Evolutionary conservation across 2,888 invertebrate species (phyloP).

Genomic region (Ichneumon xanthorius): DNA sequence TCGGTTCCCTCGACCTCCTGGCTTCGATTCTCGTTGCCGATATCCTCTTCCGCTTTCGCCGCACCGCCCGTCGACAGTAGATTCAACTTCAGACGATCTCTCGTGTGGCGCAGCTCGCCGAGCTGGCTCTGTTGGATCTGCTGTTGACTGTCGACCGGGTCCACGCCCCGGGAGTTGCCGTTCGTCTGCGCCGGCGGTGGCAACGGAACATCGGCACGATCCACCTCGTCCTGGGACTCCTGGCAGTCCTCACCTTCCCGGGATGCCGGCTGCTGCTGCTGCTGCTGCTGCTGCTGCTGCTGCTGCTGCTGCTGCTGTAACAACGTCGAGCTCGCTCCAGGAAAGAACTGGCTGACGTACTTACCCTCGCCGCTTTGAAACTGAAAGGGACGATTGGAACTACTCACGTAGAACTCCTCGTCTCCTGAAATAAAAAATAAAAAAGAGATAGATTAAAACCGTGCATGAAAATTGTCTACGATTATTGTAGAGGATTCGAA

Average conservation of each 20-base stretch:
- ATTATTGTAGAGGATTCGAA: not conserved
- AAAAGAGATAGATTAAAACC: not conserved
- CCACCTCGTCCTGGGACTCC: conserved; percentile 59
- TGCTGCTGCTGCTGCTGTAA: conserved; percentile 72
- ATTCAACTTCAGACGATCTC: conserved; percentile 90
- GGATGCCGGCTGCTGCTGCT: conserved; percentile 69
- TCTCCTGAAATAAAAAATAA: conserved; percentile 79
- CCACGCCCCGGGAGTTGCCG: conserved; percentile 42
- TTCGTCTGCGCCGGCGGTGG: conserved; percentile 24
- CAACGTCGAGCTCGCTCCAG: conserved; percentile 85
- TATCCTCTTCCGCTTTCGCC: conserved; percentile 65
- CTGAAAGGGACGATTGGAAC: conserved; percentile 91
- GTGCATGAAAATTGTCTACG: not conserved
- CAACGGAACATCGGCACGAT: conserved; percentile 27
- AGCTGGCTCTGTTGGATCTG: conserved; percentile 82
- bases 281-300: conserved; percentile 71
- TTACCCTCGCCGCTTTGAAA: conserved; percentile 84
- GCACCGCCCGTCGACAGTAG: conserved; percentile 82
- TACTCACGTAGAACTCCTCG: conserved; percentile 91
- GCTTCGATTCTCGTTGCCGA: conserved; percentile 64
- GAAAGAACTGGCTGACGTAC: conserved; percentile 90
- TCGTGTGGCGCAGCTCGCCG: conserved; percentile 90
- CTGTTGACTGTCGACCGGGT: conserved; percentile 48
- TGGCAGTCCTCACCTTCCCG: conserved; percentile 69
- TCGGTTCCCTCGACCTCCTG: conserved; percentile 42